Percentiles rank a stretch among this genome's conserved stretches.
phyloP scores from a whole-genome alignment of 2,113 vertebrate species.

The Nanorana parkeri region DNA sequence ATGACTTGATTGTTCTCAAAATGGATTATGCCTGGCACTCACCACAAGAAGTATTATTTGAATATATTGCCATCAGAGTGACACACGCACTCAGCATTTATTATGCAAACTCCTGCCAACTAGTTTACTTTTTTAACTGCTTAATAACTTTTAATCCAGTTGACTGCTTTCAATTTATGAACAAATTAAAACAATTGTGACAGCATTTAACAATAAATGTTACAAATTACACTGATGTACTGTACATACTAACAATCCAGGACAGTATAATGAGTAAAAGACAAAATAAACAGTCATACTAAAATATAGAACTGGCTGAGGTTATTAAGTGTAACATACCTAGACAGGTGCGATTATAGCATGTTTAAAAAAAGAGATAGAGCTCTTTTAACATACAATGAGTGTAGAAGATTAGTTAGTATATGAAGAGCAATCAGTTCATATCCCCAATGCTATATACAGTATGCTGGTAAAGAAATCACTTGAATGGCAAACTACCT shows the following conservation, averaged over 20 bases:
- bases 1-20: too few relatives aligned
- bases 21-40: too few relatives aligned
- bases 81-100: too few relatives aligned
- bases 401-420: background rate
- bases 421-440: conserved; percentile 4
- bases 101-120: too few relatives aligned
- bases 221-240: conserved; percentile 1
- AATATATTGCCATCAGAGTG: too few relatives aligned
- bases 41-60: too few relatives aligned
- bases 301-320: conserved; percentile 91
- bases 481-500: background rate
- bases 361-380: conserved; percentile 93
- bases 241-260: conserved; percentile 8
- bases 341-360: conserved; percentile 92
- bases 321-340: conserved; percentile 94
- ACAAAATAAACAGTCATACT: conserved; percentile 79
- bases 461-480: background rate
- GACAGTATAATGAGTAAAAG: conserved; percentile 40
- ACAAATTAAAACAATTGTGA: conserved; percentile 11
- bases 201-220: conserved; percentile 13
- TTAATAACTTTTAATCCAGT: too few relatives aligned
- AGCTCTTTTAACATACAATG: conserved; percentile 68
- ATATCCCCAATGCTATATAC: background rate
- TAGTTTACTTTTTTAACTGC: too few relatives aligned
- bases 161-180: background rate